Evolutionary conservation across 2,888 invertebrate species (phyloP).

Genomic region (Pilophorus perplexus): DNA sequence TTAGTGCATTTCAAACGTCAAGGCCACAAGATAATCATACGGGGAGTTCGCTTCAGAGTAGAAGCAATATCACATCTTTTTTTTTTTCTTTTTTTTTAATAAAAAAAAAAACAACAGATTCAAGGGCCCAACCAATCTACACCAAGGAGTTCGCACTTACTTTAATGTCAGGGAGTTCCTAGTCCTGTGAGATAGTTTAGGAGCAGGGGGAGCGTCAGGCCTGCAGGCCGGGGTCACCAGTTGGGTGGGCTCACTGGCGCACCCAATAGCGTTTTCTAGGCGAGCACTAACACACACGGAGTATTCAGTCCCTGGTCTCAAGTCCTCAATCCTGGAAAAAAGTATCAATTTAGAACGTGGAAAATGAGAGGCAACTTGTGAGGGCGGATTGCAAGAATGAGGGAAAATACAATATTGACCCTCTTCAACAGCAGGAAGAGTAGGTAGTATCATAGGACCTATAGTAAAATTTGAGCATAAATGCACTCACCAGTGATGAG

Average conservation of each 20-base stretch:
- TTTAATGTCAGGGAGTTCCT: constrained; percentile 61
- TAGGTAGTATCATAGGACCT: too few species aligned
- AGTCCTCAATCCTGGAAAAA: constrained; percentile 69
- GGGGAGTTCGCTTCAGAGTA: too few species aligned
- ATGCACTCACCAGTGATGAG: too few species aligned
- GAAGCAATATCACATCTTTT: neutral
- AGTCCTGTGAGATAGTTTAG: constrained; percentile 66
- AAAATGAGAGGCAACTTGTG: too few species aligned
- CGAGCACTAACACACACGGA: constrained; percentile 76
- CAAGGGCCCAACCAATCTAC: neutral
- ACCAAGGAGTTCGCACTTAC: constrained; percentile 26
- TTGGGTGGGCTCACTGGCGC: constrained; percentile 71
- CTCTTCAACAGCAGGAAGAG: too few species aligned
- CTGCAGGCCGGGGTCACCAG: constrained; percentile 80
- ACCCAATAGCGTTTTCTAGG: constrained; percentile 72
- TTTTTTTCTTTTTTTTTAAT: neutral
- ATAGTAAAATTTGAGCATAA: too few species aligned
- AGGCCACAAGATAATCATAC: too few species aligned
- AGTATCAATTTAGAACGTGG: too few species aligned
- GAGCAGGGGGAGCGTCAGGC: constrained; percentile 69
- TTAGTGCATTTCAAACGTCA: too few species aligned
- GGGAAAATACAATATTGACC: too few species aligned
- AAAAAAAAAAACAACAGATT: neutral
- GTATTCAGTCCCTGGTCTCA: constrained; percentile 85
- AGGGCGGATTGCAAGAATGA: too few species aligned